Base-by-base conservation (phyloP, 2,113 vertebrate species). In the Corythaeola cristata region DNA sequence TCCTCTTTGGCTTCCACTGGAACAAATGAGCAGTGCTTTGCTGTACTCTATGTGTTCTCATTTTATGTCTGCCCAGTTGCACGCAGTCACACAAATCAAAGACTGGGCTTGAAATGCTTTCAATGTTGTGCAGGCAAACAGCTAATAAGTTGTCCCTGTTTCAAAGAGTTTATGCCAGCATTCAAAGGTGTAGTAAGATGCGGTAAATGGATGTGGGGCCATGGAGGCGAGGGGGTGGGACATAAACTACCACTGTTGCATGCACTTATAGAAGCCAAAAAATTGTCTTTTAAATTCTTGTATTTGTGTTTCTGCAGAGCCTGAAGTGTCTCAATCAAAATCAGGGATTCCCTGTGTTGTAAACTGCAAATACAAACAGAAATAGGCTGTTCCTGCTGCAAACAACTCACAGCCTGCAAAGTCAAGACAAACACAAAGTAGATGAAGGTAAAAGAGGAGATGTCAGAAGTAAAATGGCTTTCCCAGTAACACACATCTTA, bases 191-290 rank as follows among this genome's bases (percentile, higher is more conserved):
- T 50, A 80, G 39, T 23, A 49, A 82, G 28, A 83, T 20, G 6
- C 27, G n/a, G 15, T 11, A 83, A 72, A 85, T 3, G 9, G 12
- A 47, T 33, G 12, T 35, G 21, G 30, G 21, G 28, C 19, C 30
- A n/a, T 33, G 44, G 1, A 1, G 9, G 8, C 0, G 2, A 8
- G 9, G 19, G 7, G 7, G 12, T 33, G 15, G 20, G 37, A 7
- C 15, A 53, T 62, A 53, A 91, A 52, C 8, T 60, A 55, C 52
- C 7, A 16, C 19, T 50, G 8, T 68, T 76, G 18, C 19, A 50
- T 2, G 4, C 3, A 18, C 10, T 60, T 80, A 33, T 6, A 72
- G 32, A 24, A 59, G 22, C 10, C 75, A 77, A 76, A 76, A 47
- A 37, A 17, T 2, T 4, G 4, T 6, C 26, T 79, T 73, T 84